Percentiles rank a stretch among this genome's conserved stretches.
Conservation (phyloP, 2,113 vertebrate species). For the Ochotona princeps region DNA sequence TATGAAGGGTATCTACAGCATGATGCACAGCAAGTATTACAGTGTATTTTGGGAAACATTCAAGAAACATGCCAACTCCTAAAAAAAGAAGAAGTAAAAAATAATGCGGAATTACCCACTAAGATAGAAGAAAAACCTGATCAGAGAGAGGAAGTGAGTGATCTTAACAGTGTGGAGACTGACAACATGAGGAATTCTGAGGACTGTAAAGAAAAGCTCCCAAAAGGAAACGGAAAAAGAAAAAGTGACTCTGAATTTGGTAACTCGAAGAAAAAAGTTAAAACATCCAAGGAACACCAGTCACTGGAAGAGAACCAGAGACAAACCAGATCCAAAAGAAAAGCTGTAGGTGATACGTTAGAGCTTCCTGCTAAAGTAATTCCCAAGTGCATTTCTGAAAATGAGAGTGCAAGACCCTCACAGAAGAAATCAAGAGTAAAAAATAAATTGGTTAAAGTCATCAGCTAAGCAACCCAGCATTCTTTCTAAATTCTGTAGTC, state of each 20-base stretch:
- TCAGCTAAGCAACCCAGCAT: conserved; percentile 96
- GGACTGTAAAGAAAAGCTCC: conserved; percentile 81
- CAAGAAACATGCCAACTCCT: conserved; percentile 95
- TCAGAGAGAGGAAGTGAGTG: conserved; percentile 72
- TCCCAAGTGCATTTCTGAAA: conserved; percentile 77
- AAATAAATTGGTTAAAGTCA: conserved; percentile 92
- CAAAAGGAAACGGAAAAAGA: conserved; percentile 91
- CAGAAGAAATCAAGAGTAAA: conserved; percentile 91
- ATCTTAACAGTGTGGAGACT: conserved; percentile 56
- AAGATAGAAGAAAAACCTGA: conserved; percentile 73
- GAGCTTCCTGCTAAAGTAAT: conserved; percentile 78
- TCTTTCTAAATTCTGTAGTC: conserved; percentile 95
- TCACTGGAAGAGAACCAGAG: conserved; percentile 85
- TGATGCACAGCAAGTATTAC: conserved; percentile 97
- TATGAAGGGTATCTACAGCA: conserved; percentile 98
- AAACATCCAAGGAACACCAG: conserved; percentile 88
- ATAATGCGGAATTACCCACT: conserved; percentile 62
- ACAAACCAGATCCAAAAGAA: conserved; percentile 95
- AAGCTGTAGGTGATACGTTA: conserved; percentile 86
- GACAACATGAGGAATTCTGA: conserved; percentile 47
- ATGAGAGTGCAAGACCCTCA: conserved; percentile 79
- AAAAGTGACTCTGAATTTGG: conserved; percentile 95
- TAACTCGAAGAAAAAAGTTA: conserved; percentile 95
- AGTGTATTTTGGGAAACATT: conserved; percentile 97
- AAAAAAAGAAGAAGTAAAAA: conserved; percentile 91